Evolutionary conservation across 2,113 vertebrate species (phyloP).

Genomic region (Varanus komodoensis): DNA sequence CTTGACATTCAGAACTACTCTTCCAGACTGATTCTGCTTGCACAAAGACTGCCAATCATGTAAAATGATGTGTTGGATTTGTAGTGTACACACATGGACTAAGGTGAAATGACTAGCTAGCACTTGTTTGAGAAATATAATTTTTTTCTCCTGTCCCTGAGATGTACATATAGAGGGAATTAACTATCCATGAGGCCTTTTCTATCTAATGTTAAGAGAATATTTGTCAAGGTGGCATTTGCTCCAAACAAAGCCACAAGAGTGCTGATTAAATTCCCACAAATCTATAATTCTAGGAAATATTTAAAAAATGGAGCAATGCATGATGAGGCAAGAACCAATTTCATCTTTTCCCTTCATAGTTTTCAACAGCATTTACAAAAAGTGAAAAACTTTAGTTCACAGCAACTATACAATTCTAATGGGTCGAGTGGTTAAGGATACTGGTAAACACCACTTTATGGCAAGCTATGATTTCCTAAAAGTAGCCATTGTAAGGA

Average conservation of each 20-base stretch:
- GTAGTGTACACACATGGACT: not conserved
- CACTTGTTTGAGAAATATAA: slow-evolving; percentile 13
- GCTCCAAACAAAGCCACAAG: slow-evolving; percentile 2
- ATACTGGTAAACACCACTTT: no score
- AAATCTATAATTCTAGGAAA: not conserved
- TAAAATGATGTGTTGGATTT: slow-evolving; percentile 11
- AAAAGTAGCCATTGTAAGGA: no score
- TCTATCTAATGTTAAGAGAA: slow-evolving; percentile 17
- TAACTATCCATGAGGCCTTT: not conserved
- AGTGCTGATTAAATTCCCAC: slow-evolving; percentile 17
- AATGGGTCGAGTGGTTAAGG: no score
- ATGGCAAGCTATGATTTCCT: no score
- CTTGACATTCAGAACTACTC: not conserved
- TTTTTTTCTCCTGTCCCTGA: slow-evolving; percentile 19
- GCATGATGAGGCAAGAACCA: not conserved
- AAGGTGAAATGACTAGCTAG: not conserved
- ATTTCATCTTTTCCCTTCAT: not conserved
- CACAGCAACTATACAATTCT: not conserved
- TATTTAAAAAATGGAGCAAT: not conserved
- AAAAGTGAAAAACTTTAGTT: not conserved
- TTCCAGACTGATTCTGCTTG: not conserved
- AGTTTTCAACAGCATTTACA: not conserved
- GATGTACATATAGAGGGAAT: not conserved
- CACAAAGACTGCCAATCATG: not conserved
- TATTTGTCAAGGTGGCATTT: not conserved